A percentile compares a stretch with the other conserved stretches of the same genome.
phyloP scores from a whole-genome alignment of 2,888 invertebrate genomes.

The Monoplex corrugatus region DNA sequence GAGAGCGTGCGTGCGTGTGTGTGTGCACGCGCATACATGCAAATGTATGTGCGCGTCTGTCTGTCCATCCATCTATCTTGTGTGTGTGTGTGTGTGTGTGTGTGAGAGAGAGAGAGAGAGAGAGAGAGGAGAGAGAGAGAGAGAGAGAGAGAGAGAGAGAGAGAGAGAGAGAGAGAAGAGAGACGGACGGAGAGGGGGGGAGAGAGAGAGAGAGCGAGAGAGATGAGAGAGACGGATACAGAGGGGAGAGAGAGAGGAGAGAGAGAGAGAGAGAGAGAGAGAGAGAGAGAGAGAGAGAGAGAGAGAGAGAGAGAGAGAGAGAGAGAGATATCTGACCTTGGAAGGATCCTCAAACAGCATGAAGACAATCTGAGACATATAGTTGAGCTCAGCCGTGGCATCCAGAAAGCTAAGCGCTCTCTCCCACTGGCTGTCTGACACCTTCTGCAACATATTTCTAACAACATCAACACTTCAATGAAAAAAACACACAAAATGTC shows the following conservation, averaged over 20 bases:
- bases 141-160: neutral
- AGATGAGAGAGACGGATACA: neutral
- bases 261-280: neutral
- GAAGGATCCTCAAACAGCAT: constrained; percentile 99
- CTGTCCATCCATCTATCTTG: no score
- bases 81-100: no score
- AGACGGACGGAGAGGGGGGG: no score
- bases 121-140: neutral
- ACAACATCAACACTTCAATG: no score
- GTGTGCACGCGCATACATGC: no score
- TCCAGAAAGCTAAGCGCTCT: constrained; percentile 98
- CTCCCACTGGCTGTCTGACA: constrained; percentile 98
- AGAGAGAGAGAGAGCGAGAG: no score
- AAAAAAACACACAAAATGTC: no score
- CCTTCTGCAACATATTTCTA: constrained; percentile 85
- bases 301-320: neutral
- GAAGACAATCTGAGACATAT: constrained; percentile 99
- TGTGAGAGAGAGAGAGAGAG: no score
- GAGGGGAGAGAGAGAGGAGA: no score
- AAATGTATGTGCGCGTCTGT: no score
- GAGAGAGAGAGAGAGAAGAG: neutral
- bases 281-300: no score
- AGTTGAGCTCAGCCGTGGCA: constrained; percentile 96
- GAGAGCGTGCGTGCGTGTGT: no score
- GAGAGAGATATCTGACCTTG: constrained; percentile 85